These are phyloP conservation scores for Arnoldichthys spilopterus DNA, from an alignment of 2,797 vertebrate genomes.

Conservation along the genomic window DNA sequence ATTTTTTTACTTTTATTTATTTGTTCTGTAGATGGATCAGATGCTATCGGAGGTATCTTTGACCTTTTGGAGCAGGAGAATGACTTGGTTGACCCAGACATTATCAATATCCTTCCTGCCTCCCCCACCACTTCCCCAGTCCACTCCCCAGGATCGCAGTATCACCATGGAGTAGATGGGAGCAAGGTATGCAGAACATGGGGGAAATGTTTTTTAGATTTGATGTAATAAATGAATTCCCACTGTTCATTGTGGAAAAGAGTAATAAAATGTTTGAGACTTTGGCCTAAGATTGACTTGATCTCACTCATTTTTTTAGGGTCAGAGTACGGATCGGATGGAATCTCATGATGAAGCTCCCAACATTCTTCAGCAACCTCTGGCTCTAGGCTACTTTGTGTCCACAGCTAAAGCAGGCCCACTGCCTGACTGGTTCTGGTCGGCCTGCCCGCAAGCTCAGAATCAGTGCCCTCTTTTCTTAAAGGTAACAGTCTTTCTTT, in stretches of 20 bases:
- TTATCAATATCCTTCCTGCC: conserved; percentile 92
- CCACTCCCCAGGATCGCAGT: conserved; percentile 95
- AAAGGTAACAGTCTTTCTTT: conserved; percentile 81
- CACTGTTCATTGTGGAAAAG: too few species aligned
- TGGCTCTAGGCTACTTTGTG: conserved; percentile 96
- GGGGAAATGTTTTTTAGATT: not conserved
- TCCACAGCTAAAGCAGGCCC: conserved; percentile 96
- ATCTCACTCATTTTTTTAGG: conserved; percentile 69
- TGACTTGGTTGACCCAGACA: conserved; percentile 91
- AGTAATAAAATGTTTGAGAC: too few species aligned
- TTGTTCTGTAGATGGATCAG: conserved; percentile 83
- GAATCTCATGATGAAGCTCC: conserved; percentile 96
- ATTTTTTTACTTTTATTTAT: not conserved
- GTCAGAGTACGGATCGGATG: conserved; percentile 92
- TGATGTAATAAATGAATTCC: not conserved
- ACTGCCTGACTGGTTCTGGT: conserved; percentile 98
- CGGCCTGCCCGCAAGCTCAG: conserved; percentile 97
- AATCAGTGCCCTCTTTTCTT: conserved; percentile 98
- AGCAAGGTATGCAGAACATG: conserved; percentile 83
- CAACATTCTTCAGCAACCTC: conserved; percentile 95
- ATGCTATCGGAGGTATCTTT: conserved; percentile 89
- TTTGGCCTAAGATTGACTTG: not conserved
- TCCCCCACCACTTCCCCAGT: conserved; percentile 92
- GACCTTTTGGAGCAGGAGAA: conserved; percentile 93
- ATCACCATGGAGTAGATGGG: conserved; percentile 91